Evolutionary conservation across 2,888 invertebrate genomes (phyloP).

Genomic region (Drosophila merina): DNA sequence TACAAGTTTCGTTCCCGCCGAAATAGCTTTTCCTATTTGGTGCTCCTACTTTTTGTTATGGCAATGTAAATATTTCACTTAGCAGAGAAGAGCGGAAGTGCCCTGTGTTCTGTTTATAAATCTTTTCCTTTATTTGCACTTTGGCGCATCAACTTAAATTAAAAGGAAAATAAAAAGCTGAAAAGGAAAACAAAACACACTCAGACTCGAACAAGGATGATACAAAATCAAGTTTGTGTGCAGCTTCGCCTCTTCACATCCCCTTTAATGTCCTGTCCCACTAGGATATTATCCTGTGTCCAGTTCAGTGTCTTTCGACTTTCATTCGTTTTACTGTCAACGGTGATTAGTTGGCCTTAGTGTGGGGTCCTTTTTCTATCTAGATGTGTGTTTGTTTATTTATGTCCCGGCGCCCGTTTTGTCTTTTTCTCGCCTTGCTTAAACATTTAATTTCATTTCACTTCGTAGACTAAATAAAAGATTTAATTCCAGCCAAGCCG

Average conservation of each 20-base stretch:
- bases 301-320: constrained; percentile 41
- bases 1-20: too few relatives aligned
- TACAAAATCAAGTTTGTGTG: constrained; percentile 54
- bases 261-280: constrained; percentile 52
- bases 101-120: constrained; percentile 65
- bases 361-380: neutral
- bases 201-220: constrained; percentile 39
- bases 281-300: constrained; percentile 48
- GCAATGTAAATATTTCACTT: constrained; percentile 64
- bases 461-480: constrained; percentile 44
- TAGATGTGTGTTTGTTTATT: constrained; percentile 15
- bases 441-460: constrained; percentile 26
- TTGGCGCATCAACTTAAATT: constrained; percentile 72
- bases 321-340: constrained; percentile 61
- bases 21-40: too few relatives aligned
- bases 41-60: constrained; percentile 17
- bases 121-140: constrained; percentile 72
- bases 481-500: constrained; percentile 61
- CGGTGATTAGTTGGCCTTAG: constrained; percentile 75
- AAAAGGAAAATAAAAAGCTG: constrained; percentile 53
- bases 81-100: constrained; percentile 34
- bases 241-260: neutral
- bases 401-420: constrained; percentile 2
- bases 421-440: constrained; percentile 15
- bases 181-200: constrained; percentile 48